Conservation (phyloP, 2,888 invertebrate species). For the Leptarthrus brevirostris region DNA sequence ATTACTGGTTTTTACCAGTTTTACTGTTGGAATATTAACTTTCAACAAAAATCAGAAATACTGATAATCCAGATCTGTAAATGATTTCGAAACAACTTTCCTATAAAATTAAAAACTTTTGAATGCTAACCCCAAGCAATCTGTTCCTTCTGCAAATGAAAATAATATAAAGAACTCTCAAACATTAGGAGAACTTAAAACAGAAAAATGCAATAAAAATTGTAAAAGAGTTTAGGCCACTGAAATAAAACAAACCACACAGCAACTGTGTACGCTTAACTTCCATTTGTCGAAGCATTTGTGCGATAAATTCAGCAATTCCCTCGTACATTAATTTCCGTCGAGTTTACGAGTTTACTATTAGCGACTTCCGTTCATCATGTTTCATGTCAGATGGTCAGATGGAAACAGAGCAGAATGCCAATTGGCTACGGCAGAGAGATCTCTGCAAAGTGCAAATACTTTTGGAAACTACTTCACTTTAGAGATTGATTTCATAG, state of each 20-base stretch:
- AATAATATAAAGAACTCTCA: too few relatives aligned
- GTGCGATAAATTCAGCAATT: conserved; percentile 55
- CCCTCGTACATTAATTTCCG: conserved; percentile 55
- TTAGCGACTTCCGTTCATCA: conserved; percentile 55
- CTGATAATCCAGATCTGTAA: too few relatives aligned
- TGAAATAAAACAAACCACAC: conserved; percentile 1
- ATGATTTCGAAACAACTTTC: too few relatives aligned
- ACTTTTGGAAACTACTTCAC: background rate
- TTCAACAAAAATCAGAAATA: too few relatives aligned
- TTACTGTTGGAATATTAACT: too few relatives aligned
- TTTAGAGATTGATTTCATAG: conserved; percentile 19
- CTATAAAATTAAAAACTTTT: too few relatives aligned
- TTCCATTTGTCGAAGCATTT: conserved; percentile 44
- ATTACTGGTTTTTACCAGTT: too few relatives aligned
- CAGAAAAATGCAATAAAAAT: conserved; percentile 4
- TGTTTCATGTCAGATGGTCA: conserved; percentile 46
- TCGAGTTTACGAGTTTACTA: conserved; percentile 53
- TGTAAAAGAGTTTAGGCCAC: background rate
- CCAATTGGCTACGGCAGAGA: conserved; percentile 31
- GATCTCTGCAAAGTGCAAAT: conserved; percentile 30
- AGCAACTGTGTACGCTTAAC: conserved; percentile 11
- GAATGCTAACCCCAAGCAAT: too few relatives aligned
- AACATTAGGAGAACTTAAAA: too few relatives aligned
- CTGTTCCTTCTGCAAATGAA: too few relatives aligned
- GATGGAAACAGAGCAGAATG: conserved; percentile 45